Percentiles rank a stretch among this genome's conserved stretches.
These are phyloP conservation scores for rabbit (Oryctolagus cuniculus) DNA, from an alignment of 2,113 vertebrate species.

Conservation along the genomic window DNA sequence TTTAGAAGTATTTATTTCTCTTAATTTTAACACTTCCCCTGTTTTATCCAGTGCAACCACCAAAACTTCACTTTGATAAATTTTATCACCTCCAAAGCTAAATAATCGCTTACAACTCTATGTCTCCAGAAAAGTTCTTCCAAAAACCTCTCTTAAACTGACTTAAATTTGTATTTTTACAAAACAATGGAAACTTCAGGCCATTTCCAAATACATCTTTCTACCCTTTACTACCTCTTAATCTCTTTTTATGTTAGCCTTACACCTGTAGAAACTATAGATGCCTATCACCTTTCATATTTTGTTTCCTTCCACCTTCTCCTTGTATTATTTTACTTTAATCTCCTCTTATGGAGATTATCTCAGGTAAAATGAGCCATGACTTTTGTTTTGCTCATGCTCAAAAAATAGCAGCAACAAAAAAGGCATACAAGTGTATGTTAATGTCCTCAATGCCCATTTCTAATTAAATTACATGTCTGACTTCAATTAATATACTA, in stretches of 20 bases:
- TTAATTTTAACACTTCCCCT: conserved; percentile 41
- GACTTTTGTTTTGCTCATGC: conserved; percentile 27
- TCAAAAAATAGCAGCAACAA: neutral
- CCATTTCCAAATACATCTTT: conserved; percentile 4
- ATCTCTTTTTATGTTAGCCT: conserved; percentile 44
- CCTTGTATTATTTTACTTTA: conserved; percentile 52
- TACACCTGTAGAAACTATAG: conserved; percentile 44
- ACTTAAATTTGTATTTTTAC: neutral
- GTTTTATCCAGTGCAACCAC: neutral
- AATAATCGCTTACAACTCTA: neutral
- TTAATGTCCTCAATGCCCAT: neutral
- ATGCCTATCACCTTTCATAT: conserved; percentile 44
- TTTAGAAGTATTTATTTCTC: neutral
- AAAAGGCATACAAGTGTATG: neutral
- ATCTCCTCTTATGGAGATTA: conserved; percentile 43
- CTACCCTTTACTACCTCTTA: conserved; percentile 19
- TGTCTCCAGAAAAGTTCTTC: neutral
- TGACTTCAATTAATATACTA: conserved; percentile 31
- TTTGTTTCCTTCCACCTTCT: conserved; percentile 31
- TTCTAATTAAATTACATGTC: conserved; percentile 52
- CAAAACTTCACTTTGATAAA: conserved; percentile 26
- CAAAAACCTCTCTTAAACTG: conserved; percentile 6
- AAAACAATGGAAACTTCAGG: conserved; percentile 52
- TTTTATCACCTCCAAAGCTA: conserved; percentile 25
- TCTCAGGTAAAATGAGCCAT: conserved; percentile 3